Conservation (phyloP, 2,797 vertebrate species). For the Karalla daura region DNA sequence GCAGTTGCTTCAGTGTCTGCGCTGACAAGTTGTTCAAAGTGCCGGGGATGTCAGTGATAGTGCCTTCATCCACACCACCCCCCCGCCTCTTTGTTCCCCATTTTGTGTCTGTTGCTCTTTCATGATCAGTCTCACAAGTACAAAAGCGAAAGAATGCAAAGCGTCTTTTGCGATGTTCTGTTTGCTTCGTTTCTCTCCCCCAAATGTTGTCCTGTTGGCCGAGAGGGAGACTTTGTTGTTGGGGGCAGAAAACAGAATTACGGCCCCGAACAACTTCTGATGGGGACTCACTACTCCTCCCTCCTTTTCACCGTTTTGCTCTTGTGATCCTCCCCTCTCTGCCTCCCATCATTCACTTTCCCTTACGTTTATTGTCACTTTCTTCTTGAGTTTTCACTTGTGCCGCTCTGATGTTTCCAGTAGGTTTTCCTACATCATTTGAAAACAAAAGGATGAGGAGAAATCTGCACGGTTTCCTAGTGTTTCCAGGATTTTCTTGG, state of each 20-base stretch:
- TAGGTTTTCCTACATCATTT: constrained; percentile 24
- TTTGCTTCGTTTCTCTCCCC: constrained; percentile 76
- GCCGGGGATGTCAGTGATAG: constrained; percentile 91
- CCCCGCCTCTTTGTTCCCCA: constrained; percentile 88
- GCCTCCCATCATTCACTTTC: constrained; percentile 45
- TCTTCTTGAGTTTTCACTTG: constrained; percentile 41
- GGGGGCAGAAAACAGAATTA: constrained; percentile 68
- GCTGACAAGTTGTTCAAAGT: constrained; percentile 99
- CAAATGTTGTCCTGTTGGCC: constrained; percentile 52
- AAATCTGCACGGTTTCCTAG: not conserved
- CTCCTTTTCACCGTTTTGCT: constrained; percentile 65
- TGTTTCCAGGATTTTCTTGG: not conserved
- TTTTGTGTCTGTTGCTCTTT: constrained; percentile 87
- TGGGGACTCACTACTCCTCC: constrained; percentile 62
- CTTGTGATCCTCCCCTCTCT: constrained; percentile 63
- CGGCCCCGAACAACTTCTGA: constrained; percentile 66
- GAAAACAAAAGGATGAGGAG: not conserved
- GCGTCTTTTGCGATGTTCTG: constrained; percentile 82
- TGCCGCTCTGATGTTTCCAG: constrained; percentile 39
- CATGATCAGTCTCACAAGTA: constrained; percentile 89
- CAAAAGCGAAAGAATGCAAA: constrained; percentile 92
- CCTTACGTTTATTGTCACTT: constrained; percentile 40
- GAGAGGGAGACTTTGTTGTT: constrained; percentile 70
- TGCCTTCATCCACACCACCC: constrained; percentile 90
- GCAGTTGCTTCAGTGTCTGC: constrained; percentile 90